A percentile compares a stretch with the other conserved stretches of the same genome.
Conservation (phyloP, 1,140 invertebrate species). For the Dryas iulia region DNA sequence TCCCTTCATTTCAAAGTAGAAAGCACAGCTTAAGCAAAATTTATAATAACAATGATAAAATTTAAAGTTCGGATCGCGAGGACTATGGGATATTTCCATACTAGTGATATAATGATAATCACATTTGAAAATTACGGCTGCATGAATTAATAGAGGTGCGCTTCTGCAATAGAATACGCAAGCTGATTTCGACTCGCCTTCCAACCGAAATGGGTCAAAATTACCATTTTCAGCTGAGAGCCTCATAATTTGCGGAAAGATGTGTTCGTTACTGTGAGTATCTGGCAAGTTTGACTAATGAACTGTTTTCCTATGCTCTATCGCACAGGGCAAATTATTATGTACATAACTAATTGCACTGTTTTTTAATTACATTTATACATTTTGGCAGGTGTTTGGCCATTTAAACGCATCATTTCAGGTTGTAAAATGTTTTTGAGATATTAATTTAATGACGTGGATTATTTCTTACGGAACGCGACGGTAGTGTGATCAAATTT, state of each 20-base stretch:
- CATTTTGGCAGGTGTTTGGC: not conserved
- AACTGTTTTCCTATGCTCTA: constrained; percentile 16
- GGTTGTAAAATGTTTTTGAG: no score
- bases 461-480: no score
- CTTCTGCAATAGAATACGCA: constrained; percentile 16
- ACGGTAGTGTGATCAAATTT: no score
- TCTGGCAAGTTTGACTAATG: constrained; percentile 27
- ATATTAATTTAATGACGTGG: no score
- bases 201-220: constrained; percentile 29
- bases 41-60: not conserved
- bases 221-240: constrained; percentile 29
- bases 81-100: not conserved
- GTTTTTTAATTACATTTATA: not conserved
- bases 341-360: constrained; percentile 6
- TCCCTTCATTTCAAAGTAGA: no score
- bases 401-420: not conserved
- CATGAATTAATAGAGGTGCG: constrained; percentile 12
- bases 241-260: constrained; percentile 29
- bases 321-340: not conserved
- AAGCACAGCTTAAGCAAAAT: no score
- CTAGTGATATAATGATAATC: not conserved
- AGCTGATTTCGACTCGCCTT: constrained; percentile 23
- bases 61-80: not conserved
- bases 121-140: not conserved
- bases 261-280: constrained; percentile 25